A percentile compares a stretch with the other conserved stretches of the same genome.
phyloP scores from a whole-genome alignment of 2,113 vertebrate species.

The Ictalurus furcatus region DNA sequence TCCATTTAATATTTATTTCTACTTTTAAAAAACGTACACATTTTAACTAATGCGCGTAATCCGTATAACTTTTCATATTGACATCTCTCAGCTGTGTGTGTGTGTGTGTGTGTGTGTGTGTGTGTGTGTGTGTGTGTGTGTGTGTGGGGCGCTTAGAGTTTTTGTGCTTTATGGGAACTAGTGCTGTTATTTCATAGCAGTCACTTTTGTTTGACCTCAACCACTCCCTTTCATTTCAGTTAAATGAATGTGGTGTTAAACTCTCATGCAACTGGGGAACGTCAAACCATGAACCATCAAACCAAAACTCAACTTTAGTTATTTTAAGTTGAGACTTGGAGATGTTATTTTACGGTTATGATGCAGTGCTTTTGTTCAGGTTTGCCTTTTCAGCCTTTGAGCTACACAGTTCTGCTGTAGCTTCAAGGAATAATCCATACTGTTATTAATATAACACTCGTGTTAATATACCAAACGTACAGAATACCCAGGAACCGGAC shows the following conservation, averaged over 20 bases:
- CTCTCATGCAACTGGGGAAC: neutral
- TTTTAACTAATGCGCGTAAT: neutral
- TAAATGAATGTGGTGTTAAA: neutral
- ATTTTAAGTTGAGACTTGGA: conserved; percentile 13
- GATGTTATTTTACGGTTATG: neutral
- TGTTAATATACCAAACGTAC: neutral
- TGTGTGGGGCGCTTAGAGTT: neutral
- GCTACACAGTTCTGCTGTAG: neutral
- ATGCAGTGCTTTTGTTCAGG: neutral
- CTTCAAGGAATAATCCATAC: neutral
- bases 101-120: neutral
- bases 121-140: neutral
- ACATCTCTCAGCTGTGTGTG: neutral
- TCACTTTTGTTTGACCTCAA: conserved; percentile 24
- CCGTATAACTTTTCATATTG: neutral
- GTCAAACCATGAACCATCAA: neutral
- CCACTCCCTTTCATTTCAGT: neutral
- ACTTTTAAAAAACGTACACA: neutral
- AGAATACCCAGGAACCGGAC: neutral
- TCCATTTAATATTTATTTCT: neutral
- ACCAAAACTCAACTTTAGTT: neutral
- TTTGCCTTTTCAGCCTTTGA: neutral
- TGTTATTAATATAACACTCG: neutral
- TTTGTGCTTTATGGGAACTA: neutral
- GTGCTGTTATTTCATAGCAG: neutral